Evolutionary conservation across 2,113 vertebrate species (phyloP).

Genomic region (Ranitomeya variabilis): DNA sequence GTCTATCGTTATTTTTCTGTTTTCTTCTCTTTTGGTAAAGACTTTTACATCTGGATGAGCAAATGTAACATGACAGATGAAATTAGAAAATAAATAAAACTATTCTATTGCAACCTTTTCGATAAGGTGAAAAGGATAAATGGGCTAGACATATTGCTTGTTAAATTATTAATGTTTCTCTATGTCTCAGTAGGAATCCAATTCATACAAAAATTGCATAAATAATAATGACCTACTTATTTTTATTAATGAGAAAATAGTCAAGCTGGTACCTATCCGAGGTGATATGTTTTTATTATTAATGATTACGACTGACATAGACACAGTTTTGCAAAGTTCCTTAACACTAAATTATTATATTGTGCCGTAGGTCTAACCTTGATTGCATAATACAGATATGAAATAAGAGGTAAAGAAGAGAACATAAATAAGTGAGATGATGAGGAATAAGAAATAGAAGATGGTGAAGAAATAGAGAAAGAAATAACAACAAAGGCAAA

Average conservation of each 20-base stretch:
- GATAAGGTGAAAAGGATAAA: conserved; percentile 54
- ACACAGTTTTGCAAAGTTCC: neutral
- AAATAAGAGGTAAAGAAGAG: neutral
- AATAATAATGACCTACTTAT: conserved; percentile 55
- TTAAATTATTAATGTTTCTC: conserved; percentile 44
- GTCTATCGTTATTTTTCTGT: conserved; percentile 40
- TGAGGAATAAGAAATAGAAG: neutral
- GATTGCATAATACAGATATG: no score
- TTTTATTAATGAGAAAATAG: conserved; percentile 44
- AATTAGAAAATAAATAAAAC: conserved; percentile 52
- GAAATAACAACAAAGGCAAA: no score
- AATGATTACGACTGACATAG: neutral
- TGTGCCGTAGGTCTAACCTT: neutral
- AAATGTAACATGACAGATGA: conserved; percentile 51
- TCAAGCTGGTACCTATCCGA: neutral
- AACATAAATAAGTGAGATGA: neutral
- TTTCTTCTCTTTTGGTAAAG: conserved; percentile 29
- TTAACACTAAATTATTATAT: neutral
- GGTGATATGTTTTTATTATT: neutral
- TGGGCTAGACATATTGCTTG: conserved; percentile 49
- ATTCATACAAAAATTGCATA: conserved; percentile 50
- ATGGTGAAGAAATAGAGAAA: neutral
- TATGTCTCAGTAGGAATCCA: conserved; percentile 27
- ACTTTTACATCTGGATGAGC: conserved; percentile 45
- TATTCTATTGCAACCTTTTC: conserved; percentile 46